These are phyloP conservation scores for Dromas ardeola DNA, from an alignment of 2,113 vertebrate genomes.

Conservation along the genomic window DNA sequence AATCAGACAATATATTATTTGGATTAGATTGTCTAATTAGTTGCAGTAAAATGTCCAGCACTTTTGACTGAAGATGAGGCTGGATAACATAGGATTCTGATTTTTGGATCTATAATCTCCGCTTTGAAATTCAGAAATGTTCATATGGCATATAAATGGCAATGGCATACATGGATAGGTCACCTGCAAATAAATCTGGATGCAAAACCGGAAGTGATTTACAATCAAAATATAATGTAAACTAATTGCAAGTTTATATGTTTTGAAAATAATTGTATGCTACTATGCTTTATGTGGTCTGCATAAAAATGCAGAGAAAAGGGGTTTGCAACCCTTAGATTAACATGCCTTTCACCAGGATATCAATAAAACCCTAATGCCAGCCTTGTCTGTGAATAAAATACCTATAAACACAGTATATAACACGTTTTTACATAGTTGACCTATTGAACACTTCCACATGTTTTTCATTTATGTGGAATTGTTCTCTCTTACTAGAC, in stretches of 20 bases:
- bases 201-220: not conserved
- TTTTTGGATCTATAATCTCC: not conserved
- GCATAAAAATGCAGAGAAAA: not conserved
- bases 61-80: not conserved
- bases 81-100: not conserved
- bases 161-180: not conserved
- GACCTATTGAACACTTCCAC: conserved; percentile 68
- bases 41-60: not conserved
- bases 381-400: conserved; percentile 60
- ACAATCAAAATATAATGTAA: not conserved
- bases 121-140: not conserved
- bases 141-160: not conserved
- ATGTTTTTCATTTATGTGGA: conserved; percentile 73
- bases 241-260: not conserved
- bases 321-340: not conserved
- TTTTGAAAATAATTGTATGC: not conserved
- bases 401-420: conserved; percentile 66
- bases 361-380: conserved; percentile 51
- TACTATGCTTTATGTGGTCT: not conserved
- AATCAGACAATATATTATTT: not conserved
- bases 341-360: conserved; percentile 27
- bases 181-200: not conserved
- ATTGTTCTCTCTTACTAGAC: conserved; percentile 64
- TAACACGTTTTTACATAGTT: conserved; percentile 67
- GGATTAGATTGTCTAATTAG: not conserved